Base-by-base conservation (phyloP, 2,113 vertebrate genomes). In the Silurus glanis region DNA sequence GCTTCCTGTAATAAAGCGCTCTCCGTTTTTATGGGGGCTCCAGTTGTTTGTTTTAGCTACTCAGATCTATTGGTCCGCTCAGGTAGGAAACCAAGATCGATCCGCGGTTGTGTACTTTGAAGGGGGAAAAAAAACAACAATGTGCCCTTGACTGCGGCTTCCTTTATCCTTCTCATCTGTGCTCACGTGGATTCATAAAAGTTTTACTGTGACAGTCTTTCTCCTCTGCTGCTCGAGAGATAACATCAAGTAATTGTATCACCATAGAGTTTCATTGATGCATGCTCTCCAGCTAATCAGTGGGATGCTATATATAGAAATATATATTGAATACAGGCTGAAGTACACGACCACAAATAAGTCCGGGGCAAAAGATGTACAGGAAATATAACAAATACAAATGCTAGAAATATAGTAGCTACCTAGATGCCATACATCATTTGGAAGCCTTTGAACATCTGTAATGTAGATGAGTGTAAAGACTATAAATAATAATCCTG, bases 1-100 rank as follows among this genome's bases (percentile, higher is more conserved):
- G 69, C 81, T 66, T 87, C 71, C 80, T 66, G 80, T 28, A 83
- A 83, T 87, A 76, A 87, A 87, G 62, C 86, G 47, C 71, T 17
- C 59, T 83, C 47, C 58, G 45, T 78, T 87, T 37, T 87, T 82
- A 87, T 78, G 59, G 71, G 13, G 6, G 25, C 69, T 83, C 58
- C 55, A 23, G n/a, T 64, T 75, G 71, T 83, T 76, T 83, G 71
- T 75, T 78, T 76, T 76, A 75, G 80, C 82, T 82, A 64, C 80
- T 86, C 80, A 53, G 23, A 83, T 67, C 80, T 56, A 47, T 59
- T 47, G 61, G 71, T n/a, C 71, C n/a, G 51, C 80, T 75, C 80
- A 66, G 85, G 80, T 83, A 55, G 66, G 53, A 66, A 66, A n/a
- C 69, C 58, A 53, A 62, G 21, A 83, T 87, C 51, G 59, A 83